Evolutionary conservation across 2,797 vertebrate genomes (phyloP), one percentile per base, ranked within the genome.

Genomic region (Gobio occitaniae): DNA sequence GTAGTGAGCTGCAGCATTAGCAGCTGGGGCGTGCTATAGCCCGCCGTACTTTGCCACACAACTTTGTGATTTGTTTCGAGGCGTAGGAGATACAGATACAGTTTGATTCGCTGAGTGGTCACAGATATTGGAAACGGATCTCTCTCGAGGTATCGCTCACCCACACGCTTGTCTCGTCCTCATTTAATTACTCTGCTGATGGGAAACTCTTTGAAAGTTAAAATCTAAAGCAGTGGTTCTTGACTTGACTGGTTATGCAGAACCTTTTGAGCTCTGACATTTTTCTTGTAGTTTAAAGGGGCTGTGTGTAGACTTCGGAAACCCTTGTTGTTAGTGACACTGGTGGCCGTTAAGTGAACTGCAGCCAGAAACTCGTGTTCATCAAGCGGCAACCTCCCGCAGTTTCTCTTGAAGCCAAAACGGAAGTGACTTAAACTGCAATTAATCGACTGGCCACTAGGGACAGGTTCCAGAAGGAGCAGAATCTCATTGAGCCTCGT

Each of bases 1-100:
- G 80, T 90, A 88, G 83, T 89, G 88, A 91, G 87, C 87, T 91
- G 88, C 82, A 81, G 78, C 84, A 88, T 89, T 83, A 89, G 83
- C 85, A 88, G 84, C 87, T 90, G 89, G 86, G 56, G 65, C 65
- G 29, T 47, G 29, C 78, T 75, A 56, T 54, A 84, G 80, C 83
- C 68, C 29, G 54, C 29, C 48, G 79, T 81, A 84, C 68, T 84
- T 87, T 86, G 83, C 61, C 47, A 86, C 78, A 85, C 80, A 59
- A 84, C 66, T 88, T 85, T 63, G 48, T 10, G 48, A 86, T 65
- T 74, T 44, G 13, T 72, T 85, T 65, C 4, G 29, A 50, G 17
- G 50, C 44, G 17, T n/a, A 54, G 80, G 32, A 87, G 56, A 59
- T 59, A 59, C 25, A 65, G 87, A 83, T 80, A 44, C 72, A 78